Percentiles rank a stretch among this genome's conserved stretches.
These are phyloP conservation scores for Chaetodon auriga DNA, from an alignment of 2,113 vertebrate genomes.

Conservation along the genomic window DNA sequence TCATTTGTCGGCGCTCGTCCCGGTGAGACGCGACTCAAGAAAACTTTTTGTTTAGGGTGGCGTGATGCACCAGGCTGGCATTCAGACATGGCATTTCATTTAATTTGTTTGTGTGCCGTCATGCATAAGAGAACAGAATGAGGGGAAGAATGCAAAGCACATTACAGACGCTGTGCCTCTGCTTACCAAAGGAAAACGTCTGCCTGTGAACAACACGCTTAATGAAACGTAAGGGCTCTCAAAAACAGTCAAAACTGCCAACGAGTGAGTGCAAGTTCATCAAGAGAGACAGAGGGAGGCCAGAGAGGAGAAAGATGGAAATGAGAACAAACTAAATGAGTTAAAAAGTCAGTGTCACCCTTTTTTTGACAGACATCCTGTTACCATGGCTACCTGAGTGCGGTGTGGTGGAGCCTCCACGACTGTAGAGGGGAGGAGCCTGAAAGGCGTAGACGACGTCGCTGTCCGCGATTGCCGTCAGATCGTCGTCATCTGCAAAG, in stretches of 20 bases:
- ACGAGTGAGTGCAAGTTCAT: conserved; percentile 20
- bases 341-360: background rate
- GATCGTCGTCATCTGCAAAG: conserved; percentile 90
- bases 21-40: background rate
- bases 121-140: conserved; percentile 35
- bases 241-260: background rate
- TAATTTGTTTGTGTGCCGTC: conserved; percentile 29
- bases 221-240: conserved; percentile 16
- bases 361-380: conserved; percentile 15
- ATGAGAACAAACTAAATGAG: background rate
- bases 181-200: conserved; percentile 4
- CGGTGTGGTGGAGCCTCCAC: conserved; percentile 53
- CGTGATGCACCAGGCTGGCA: background rate
- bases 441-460: conserved; percentile 93
- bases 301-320: conserved; percentile 16
- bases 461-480: conserved; percentile 86
- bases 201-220: conserved; percentile 20
- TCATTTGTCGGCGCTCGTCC: conserved; percentile 18
- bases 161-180: background rate
- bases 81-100: conserved; percentile 31
- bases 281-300: conserved; percentile 3
- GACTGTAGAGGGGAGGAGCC: conserved; percentile 77
- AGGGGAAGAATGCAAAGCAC: conserved; percentile 31
- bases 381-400: conserved; percentile 84
- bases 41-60: conserved; percentile 20